Evolutionary conservation across 1,140 invertebrate species (phyloP), one percentile per base, ranked within the genome.

Genomic region (Papilio xuthus): DNA sequence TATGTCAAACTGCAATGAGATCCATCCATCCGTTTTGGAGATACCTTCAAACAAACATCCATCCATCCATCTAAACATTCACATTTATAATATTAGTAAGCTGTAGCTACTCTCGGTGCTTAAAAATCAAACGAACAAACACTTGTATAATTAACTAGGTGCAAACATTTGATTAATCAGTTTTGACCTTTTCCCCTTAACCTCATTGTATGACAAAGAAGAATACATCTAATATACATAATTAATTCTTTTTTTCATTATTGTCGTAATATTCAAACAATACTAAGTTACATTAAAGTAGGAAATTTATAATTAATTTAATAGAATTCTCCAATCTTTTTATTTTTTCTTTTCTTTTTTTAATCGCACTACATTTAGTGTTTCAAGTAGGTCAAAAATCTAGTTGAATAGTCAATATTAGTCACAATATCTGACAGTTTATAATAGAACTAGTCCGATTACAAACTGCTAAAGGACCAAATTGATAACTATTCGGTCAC

Each of bases 281-380:
- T 67, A 28, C 4, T 0, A 28, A 67, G 28, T 23, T 26, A 12
- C 56, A 13, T 53, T 18, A 53, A 12, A 26, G 23, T 60, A 26
- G 23, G 26, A 18, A 67, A 67, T 67, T 26, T 2, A 60, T 67
- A 67, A 60, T 23, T 60, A 60, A 67, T 6, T 67, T 67, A 67
- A 28, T 67, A 28, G 4, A 13, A 15, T 67, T 6, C 23, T 15
- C 32, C 32, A 13, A 67, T 12, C 60, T 67, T 28, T 20, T 13
- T n/a, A n/a, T n/a, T n/a, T n/a, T n/a, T n/a, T n/a, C n/a, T n/a
- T n/a, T n/a, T n/a, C n/a, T n/a, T n/a, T n/a, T n/a, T n/a, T n/a
- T n/a, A n/a, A n/a, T n/a, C n/a, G 47, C 47, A 4, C 15, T 15
- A 15, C 12, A 4, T 15, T 50, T 18, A 6, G 18, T 2, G 18